Evolutionary conservation across 2,113 vertebrate genomes (phyloP), one percentile per base, ranked within the genome.

Genomic region (Chamaetylas fuelleborni): DNA sequence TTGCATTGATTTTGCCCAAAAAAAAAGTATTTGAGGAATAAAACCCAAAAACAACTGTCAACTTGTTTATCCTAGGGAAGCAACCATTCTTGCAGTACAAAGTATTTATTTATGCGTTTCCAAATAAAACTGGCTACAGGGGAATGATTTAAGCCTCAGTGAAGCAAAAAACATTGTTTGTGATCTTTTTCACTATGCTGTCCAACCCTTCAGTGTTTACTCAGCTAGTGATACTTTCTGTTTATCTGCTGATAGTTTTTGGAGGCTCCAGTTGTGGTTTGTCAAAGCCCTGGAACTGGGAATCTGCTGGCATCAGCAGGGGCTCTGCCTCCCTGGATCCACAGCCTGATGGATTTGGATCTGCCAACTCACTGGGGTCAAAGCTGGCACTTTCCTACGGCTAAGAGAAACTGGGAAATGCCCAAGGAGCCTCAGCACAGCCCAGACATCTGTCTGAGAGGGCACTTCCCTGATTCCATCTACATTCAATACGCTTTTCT

Each of bases 131-230:
- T 50, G 76, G 78, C 67, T 80, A 73, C 58, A 71, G 64, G 47
- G 79, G 81, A 87, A 86, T 71, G 1, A 92, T 71, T 91, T 78
- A 73, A 93, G 82, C 64, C 53, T 74, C 90, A 71, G 58, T 76
- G 82, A 91, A 64, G 14, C 58, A 77, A 36, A 38, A 81, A 77
- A 60, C 18, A 6, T 26, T 4, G 5, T n/a, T 58, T 86, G 71
- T 74, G 76, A 88, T 86, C n/a, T 81, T 96, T 58, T 67, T 51
- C 76, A 74, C 50, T 5, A 7, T 0, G 0, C 66, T 61, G 53
- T 38, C 76, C 87, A 48, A 74, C 16, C 24, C 69, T 65, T 73
- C 29, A 19, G 47, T 71, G 64, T 81, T 92, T 67, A 50, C 70
- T 74, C 87, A 88, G 71, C 65, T 64, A 29, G 57, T 67, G 79